These are phyloP conservation scores for Odobenus rosmarus DNA, from an alignment of 2,113 vertebrate species.

Conservation along the genomic window DNA sequence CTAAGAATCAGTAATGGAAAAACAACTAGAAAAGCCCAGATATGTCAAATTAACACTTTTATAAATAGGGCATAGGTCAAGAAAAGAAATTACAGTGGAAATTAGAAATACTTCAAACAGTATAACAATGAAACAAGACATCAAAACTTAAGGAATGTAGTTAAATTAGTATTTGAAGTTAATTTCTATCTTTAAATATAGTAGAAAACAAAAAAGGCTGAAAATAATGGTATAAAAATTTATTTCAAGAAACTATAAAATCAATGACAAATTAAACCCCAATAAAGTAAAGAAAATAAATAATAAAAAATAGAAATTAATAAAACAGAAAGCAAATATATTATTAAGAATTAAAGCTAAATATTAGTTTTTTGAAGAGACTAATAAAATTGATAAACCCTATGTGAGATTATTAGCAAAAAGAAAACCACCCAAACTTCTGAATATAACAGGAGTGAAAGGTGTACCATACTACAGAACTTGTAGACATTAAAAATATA, in stretches of 20 bases:
- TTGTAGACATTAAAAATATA: not conserved
- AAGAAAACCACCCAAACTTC: not conserved
- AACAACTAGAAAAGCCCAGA: not conserved
- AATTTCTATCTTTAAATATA: not conserved
- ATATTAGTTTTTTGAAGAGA: not conserved
- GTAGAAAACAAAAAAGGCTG: not conserved
- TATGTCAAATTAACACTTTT: not conserved
- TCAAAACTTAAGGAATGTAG: not conserved
- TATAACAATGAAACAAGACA: not conserved
- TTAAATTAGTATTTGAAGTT: not conserved
- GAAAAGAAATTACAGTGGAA: not conserved
- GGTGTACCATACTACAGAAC: not conserved
- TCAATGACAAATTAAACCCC: not conserved
- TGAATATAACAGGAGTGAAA: not conserved
- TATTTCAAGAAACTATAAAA: not conserved
- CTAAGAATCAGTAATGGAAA: not conserved
- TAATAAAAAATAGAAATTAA: slow-evolving; percentile 34
- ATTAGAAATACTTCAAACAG: not conserved
- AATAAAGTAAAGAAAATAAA: not conserved
- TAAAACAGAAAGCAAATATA: not conserved
- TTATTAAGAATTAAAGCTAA: not conserved
- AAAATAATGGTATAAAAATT: not conserved
- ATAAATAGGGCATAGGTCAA: not conserved
- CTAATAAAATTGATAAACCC: not conserved
- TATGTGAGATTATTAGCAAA: not conserved